Evolutionary conservation across 2,888 invertebrate genomes (phyloP).

Genomic region (Polydesmus complanatus): DNA sequence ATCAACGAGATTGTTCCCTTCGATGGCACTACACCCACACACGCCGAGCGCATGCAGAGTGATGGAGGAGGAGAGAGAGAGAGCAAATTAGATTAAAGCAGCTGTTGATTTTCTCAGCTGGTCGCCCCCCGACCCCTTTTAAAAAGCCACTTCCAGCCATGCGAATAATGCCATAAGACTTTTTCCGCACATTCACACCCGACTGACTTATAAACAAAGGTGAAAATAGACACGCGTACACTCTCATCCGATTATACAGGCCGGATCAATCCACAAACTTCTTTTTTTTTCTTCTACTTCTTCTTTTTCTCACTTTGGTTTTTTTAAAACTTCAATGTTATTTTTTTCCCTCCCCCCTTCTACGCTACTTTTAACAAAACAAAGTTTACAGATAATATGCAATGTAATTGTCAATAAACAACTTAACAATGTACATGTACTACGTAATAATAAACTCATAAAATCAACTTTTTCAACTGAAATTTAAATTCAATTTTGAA

Average conservation of each 20-base stretch:
- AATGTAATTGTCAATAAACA: too few species aligned
- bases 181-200: neutral
- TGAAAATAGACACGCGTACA: neutral
- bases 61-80: neutral
- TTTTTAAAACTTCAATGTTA: too few species aligned
- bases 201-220: neutral
- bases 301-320: too few species aligned
- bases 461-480: too few species aligned
- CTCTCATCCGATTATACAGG: neutral
- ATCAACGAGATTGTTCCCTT: neutral
- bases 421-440: too few species aligned
- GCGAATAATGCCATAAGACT: neutral
- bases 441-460: too few species aligned
- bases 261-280: neutral
- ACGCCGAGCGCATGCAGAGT: too few species aligned
- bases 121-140: neutral
- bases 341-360: too few species aligned
- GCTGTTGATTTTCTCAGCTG: neutral
- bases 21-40: neutral
- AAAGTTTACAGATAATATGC: too few species aligned
- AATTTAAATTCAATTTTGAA: too few species aligned
- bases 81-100: neutral
- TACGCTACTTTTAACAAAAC: too few species aligned
- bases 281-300: too few species aligned
- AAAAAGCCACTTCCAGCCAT: neutral